Evolutionary conservation across 2,797 vertebrate genomes (phyloP).

Genomic region (Chrosomus eos): DNA sequence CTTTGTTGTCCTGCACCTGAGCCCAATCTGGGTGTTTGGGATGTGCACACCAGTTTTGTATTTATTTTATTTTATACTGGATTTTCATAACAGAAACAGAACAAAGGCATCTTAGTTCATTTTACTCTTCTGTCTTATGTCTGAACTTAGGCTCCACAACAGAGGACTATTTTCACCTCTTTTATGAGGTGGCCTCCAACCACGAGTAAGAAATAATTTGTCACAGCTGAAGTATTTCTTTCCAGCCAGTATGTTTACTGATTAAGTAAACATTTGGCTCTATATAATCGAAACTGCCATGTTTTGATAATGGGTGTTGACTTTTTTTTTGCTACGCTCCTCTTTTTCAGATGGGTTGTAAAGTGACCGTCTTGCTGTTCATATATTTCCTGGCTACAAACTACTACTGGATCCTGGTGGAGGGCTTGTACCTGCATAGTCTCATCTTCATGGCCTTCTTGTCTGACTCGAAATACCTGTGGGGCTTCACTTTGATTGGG

Average conservation of each 20-base stretch:
- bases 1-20: no score
- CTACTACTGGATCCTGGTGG: slow-evolving; percentile 93
- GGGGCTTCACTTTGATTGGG: slow-evolving; percentile 71
- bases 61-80: no score
- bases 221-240: neutral
- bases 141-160: neutral
- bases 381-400: slow-evolving; percentile 93
- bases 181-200: neutral
- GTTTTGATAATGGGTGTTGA: neutral
- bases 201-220: slow-evolving; percentile 23
- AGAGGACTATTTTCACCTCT: neutral
- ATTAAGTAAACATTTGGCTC: neutral
- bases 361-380: slow-evolving; percentile 88
- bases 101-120: neutral
- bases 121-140: neutral
- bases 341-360: slow-evolving; percentile 77
- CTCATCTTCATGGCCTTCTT: slow-evolving; percentile 92
- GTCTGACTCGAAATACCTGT: slow-evolving; percentile 87
- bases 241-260: neutral
- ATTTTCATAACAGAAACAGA: neutral
- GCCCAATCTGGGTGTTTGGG: no score
- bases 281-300: neutral
- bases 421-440: slow-evolving; percentile 91
- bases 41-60: no score
- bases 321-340: neutral